Conservation (phyloP, 2,888 invertebrate genomes). For the Liposcelis brunnea region DNA sequence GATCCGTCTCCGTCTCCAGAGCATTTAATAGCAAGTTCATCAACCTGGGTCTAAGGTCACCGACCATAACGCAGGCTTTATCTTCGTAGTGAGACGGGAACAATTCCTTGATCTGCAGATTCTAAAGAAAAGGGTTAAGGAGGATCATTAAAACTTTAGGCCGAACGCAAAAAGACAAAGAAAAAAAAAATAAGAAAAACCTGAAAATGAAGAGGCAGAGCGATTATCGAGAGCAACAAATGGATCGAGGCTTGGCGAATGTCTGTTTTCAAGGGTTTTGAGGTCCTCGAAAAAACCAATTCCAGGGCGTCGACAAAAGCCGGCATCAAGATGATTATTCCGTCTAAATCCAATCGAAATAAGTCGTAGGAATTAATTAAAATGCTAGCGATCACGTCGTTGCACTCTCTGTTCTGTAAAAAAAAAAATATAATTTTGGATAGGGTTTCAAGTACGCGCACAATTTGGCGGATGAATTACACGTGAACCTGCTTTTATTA, state of each 20-base stretch:
- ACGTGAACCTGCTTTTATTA: too few relatives aligned
- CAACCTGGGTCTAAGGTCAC: conserved; percentile 52
- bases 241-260: conserved; percentile 84
- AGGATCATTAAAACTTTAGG: background rate
- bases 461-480: too few relatives aligned
- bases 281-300: conserved; percentile 49
- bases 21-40: conserved; percentile 70
- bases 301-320: conserved; percentile 80
- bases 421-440: too few relatives aligned
- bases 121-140: conserved; percentile 18
- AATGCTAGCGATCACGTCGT: conserved; percentile 72
- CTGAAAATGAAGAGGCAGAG: conserved; percentile 84
- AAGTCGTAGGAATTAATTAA: conserved; percentile 72
- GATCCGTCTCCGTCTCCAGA: conserved; percentile 66
- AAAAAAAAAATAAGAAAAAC: conserved; percentile 35
- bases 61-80: conserved; percentile 35
- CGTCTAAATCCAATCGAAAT: conserved; percentile 81
- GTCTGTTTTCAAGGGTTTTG: conserved; percentile 51
- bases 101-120: conserved; percentile 26
- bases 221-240: conserved; percentile 74
- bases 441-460: too few relatives aligned
- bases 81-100: conserved; percentile 15
- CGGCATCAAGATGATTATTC: conserved; percentile 80
- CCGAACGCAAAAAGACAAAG: background rate
- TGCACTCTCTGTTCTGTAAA: conserved; percentile 36